Base-by-base conservation (phyloP, 2,888 invertebrate species). In the Drosophila paranaensis region DNA sequence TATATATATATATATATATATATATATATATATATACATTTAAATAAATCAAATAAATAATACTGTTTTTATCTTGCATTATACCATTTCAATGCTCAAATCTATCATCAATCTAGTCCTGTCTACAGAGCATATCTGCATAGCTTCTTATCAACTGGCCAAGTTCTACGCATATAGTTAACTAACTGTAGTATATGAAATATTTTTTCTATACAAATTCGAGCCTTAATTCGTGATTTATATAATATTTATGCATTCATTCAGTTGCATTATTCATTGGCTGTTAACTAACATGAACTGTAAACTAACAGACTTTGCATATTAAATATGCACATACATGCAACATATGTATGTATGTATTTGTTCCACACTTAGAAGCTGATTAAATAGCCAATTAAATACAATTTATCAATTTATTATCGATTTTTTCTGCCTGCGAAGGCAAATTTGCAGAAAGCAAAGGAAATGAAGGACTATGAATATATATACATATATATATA, bases 301-400 rank as follows among this genome's bases (percentile, higher is more conserved):
- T 42, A 3, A 16, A 16, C 16, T 42, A 20, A 2, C 14, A 11
- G 6, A 11, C 20, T 20, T 8, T 6, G 13, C 45, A 45, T 14
- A 33, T 33, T 50, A 6, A 30, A 50, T 48, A 16, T n/a, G 8
- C 8, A 33, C 27, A 25, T 14, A 40, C 8, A 40, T 2, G n/a
- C n/a, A 40, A 30, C 3, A 30, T 30, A n/a, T 46, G 4, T 45
- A 14, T 9, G 14, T 25, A 25, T 8, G 5, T 46, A 27, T 9
- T 25, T 46, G 14, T 8, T 14, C 8, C 25, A 27, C 8, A 35
- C 2, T n/a, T n/a, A 14, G n/a, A 40, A 54, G 25, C n/a, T 27
- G 27, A 54, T 30, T n/a, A 54, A 40, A 54, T n/a, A 10, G 25
- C 9, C 25, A n/a, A 40, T 54, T 54, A 13, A 30, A n/a, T 11